Evolutionary conservation across 2,113 vertebrate species (phyloP).

Genomic region (Leiothrix lutea): DNA sequence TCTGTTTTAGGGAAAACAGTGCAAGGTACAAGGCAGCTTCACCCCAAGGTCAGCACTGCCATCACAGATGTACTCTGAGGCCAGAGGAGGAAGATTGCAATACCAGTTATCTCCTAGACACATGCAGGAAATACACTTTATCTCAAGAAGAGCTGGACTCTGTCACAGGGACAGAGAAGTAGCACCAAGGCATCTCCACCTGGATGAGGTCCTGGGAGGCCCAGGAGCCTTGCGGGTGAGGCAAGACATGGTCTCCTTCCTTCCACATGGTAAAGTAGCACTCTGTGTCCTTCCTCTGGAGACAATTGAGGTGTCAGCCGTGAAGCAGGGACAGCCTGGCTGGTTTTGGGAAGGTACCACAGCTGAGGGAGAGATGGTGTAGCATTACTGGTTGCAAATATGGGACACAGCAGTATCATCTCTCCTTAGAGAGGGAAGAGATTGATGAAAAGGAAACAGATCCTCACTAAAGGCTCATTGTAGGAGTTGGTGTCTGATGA

Average conservation of each 20-base stretch:
- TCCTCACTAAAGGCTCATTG: background rate
- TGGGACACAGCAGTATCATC: background rate
- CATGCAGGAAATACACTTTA: fast-evolving
- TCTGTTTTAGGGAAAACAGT: background rate
- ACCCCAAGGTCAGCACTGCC: background rate
- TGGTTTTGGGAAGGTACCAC: background rate
- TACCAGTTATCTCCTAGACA: background rate
- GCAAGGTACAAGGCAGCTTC: fast-evolving
- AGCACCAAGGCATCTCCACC: background rate
- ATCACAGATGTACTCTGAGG: background rate
- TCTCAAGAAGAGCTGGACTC: background rate
- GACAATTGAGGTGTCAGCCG: background rate
- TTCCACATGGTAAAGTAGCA: fast-evolving
- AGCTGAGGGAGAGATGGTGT: fast-evolving
- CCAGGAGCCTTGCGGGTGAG: background rate
- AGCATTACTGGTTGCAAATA: background rate
- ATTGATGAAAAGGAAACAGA: background rate
- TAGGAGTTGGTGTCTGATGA: background rate
- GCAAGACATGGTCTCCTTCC: background rate
- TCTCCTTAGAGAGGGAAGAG: background rate
- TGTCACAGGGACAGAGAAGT: background rate
- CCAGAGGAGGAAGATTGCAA: background rate
- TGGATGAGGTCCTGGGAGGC: background rate
- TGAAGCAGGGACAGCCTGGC: background rate
- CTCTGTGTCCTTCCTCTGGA: background rate